Evolutionary conservation across 1,140 invertebrate genomes (phyloP).

Genomic region (Ladona fulva): DNA sequence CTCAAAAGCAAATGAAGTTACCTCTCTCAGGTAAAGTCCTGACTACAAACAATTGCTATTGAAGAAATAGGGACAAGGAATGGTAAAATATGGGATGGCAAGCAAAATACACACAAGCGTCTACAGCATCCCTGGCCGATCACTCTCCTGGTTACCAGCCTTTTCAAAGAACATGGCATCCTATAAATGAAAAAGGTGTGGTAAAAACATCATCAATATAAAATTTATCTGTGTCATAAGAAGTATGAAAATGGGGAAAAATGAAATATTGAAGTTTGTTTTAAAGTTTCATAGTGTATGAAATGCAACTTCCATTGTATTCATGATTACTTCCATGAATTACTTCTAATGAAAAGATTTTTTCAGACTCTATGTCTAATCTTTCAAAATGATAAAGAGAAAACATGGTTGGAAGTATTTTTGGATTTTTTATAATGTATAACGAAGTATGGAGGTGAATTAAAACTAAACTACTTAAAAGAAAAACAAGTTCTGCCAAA

Average conservation of each 20-base stretch:
- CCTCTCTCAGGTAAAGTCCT: no score
- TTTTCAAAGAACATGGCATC: slow-evolving; percentile 69
- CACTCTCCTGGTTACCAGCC: slow-evolving; percentile 32
- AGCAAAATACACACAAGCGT: not conserved
- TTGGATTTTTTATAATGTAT: no score
- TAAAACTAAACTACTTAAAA: no score
- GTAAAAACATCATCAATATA: no score
- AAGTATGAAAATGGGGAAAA: not conserved
- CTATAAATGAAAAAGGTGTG: slow-evolving; percentile 40
- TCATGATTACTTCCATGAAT: not conserved
- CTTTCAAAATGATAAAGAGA: no score
- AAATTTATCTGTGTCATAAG: not conserved
- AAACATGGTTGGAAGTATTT: no score
- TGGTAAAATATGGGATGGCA: no score
- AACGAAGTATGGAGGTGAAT: no score
- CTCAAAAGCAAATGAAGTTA: no score
- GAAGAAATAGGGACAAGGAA: no score
- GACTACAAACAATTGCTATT: no score
- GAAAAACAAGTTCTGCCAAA: no score
- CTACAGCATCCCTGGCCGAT: slow-evolving; percentile 36
- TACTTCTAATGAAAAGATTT: not conserved
- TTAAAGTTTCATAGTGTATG: not conserved
- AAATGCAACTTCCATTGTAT: not conserved
- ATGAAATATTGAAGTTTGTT: not conserved
- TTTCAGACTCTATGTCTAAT: not conserved